Evolutionary conservation across 2,113 vertebrate genomes (phyloP).

Genomic region (Dasyornis broadbenti): DNA sequence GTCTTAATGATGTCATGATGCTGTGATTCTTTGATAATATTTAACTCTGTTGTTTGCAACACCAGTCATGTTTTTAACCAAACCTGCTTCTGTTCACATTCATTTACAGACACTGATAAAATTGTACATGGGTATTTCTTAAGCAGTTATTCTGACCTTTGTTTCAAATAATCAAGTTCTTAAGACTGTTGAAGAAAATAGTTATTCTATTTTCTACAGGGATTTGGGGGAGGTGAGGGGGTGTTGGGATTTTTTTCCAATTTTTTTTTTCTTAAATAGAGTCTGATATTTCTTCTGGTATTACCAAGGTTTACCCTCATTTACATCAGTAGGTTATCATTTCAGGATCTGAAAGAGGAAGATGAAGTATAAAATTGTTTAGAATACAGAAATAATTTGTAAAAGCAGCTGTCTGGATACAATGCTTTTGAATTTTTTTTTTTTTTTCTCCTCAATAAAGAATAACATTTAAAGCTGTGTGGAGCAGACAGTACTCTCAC

Average conservation of each 20-base stretch:
- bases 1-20: neutral
- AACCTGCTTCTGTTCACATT: neutral
- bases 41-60: neutral
- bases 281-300: neutral
- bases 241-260: neutral
- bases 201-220: neutral
- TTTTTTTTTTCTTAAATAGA: neutral
- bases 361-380: neutral
- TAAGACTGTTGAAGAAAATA: neutral
- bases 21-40: neutral
- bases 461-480: neutral
- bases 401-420: neutral
- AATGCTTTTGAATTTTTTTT: neutral
- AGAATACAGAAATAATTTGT: neutral
- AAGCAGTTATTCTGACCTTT: neutral
- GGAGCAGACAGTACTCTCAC: neutral
- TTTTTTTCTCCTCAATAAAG: neutral
- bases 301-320: neutral
- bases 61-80: neutral
- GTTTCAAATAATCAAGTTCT: neutral
- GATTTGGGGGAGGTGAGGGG: fast-evolving
- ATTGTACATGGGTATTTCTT: neutral
- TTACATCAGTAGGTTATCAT: neutral
- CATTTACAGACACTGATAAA: constrained; percentile 1
- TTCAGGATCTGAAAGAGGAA: neutral